Evolutionary conservation across 2,888 invertebrate genomes (phyloP).

Genomic region (Cecidostiba fungosa): DNA sequence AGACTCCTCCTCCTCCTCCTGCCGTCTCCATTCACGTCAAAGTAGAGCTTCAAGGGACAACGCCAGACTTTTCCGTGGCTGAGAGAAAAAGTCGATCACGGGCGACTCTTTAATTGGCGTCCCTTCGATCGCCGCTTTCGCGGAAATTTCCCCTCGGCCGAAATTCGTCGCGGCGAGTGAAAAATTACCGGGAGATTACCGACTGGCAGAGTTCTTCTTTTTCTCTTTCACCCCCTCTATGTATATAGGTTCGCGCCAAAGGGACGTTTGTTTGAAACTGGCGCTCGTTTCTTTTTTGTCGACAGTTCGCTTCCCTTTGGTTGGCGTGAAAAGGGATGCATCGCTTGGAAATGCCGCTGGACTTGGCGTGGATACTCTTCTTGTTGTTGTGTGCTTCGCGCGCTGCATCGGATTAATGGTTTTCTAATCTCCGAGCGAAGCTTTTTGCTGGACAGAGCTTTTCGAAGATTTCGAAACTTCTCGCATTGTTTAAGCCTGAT

Average conservation of each 20-base stretch:
- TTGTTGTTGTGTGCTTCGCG: neutral
- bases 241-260: neutral
- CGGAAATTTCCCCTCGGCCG: slow-evolving; percentile 8
- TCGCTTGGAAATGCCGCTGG: neutral
- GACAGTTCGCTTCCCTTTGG: neutral
- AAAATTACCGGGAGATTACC: slow-evolving; percentile 41
- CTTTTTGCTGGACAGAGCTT: neutral
- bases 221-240: neutral
- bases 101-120: slow-evolving; percentile 39
- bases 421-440: neutral
- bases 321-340: neutral
- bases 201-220: neutral
- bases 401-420: neutral
- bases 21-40: slow-evolving; percentile 12
- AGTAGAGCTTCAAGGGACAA: neutral
- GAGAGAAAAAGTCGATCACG: slow-evolving; percentile 4
- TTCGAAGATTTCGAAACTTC: too few species aligned
- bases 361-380: neutral
- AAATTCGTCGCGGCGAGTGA: slow-evolving; percentile 38
- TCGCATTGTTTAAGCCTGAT: too few species aligned
- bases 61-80: neutral
- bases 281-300: neutral
- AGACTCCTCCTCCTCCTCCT: neutral
- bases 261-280: slow-evolving; percentile 14
- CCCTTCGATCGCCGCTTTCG: slow-evolving; percentile 33